Evolutionary conservation across 2,113 vertebrate species (phyloP).

Genomic region (Orientallactaga bullata): DNA sequence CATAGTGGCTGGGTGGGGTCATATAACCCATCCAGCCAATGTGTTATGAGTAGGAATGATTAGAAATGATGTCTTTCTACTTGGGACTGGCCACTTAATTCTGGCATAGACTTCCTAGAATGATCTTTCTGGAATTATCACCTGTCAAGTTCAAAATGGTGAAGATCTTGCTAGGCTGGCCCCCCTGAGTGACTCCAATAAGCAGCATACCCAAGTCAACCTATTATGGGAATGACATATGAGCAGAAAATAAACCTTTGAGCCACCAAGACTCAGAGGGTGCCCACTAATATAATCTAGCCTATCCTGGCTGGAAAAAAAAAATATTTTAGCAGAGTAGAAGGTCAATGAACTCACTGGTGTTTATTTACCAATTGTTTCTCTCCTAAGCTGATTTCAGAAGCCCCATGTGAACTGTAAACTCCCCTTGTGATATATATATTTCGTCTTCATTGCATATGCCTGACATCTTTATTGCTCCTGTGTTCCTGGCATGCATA

Average conservation of each 20-base stretch:
- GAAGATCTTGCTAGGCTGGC: not conserved
- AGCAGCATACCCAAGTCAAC: not conserved
- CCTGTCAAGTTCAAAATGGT: not conserved
- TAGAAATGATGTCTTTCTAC: not conserved
- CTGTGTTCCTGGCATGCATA: not conserved
- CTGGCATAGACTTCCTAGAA: not conserved
- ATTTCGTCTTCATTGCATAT: not conserved
- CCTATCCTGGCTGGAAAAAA: not conserved
- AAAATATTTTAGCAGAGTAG: not conserved
- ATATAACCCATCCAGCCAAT: not conserved
- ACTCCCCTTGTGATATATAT: not conserved
- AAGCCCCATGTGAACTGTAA: not conserved
- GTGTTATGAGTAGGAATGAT: not conserved
- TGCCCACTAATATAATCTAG: not conserved
- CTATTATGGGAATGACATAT: not conserved
- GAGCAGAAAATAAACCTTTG: not conserved
- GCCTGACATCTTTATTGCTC: not conserved
- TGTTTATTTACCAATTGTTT: not conserved
- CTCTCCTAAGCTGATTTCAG: not conserved
- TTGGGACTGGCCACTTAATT: not conserved
- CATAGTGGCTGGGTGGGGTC: not conserved
- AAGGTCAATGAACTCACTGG: not conserved
- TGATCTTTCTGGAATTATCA: not conserved
- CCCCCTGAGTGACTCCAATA: not conserved
- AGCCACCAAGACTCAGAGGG: not conserved